Evolutionary conservation across 2,797 vertebrate species (phyloP).

Genomic region (Leuciscus waleckii): DNA sequence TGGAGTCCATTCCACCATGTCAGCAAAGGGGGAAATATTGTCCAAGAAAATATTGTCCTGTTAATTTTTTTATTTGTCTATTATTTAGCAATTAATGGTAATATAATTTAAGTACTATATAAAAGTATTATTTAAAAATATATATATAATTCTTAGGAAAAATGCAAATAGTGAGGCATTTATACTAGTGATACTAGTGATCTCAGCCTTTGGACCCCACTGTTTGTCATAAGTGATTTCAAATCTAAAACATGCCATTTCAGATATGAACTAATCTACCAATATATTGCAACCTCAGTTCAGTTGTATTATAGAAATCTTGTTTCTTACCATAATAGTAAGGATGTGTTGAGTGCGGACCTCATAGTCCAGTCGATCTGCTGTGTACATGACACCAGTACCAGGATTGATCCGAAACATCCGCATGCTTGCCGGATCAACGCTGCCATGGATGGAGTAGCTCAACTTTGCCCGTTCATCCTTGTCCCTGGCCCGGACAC

Average conservation of each 20-base stretch:
- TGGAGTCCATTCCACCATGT: too few species aligned
- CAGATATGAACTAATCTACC: neutral
- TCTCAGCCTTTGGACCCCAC: neutral
- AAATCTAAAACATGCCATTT: neutral
- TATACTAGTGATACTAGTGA: neutral
- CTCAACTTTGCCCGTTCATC: slow-evolving; percentile 93
- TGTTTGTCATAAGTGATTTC: neutral
- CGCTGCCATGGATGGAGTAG: slow-evolving; percentile 91
- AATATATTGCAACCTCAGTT: neutral
- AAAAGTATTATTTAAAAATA: too few species aligned
- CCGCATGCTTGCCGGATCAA: slow-evolving; percentile 89
- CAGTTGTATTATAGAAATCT: neutral
- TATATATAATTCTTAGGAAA: too few species aligned
- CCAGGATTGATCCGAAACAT: slow-evolving; percentile 92
- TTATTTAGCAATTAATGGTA: neutral
- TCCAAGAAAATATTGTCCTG: too few species aligned
- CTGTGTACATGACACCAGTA: slow-evolving; percentile 87
- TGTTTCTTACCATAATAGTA: slow-evolving; percentile 87
- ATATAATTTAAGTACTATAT: neutral
- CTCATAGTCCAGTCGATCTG: slow-evolving; percentile 91
- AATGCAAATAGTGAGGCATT: neutral
- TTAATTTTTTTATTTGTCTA: too few species aligned
- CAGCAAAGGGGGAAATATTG: too few species aligned
- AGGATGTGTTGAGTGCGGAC: slow-evolving; percentile 89
- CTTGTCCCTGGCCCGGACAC: slow-evolving; percentile 85